Conservation (phyloP, 1,140 invertebrate species). For the Drosophila teissieri region DNA sequence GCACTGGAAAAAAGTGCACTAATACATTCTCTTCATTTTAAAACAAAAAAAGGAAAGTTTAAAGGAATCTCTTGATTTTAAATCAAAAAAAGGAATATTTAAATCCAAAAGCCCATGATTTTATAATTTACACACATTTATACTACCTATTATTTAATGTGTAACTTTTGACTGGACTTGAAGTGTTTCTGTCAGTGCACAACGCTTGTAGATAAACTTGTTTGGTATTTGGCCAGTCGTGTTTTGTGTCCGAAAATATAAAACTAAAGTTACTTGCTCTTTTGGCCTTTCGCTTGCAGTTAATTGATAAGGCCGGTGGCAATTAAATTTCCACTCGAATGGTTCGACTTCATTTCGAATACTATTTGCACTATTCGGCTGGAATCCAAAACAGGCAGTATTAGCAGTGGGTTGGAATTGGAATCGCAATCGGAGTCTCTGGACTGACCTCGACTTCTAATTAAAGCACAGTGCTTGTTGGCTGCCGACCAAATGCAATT, state of each 20-base stretch:
- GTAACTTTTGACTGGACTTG: too few relatives aligned
- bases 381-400: not conserved
- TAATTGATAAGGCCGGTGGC: slow-evolving; percentile 6
- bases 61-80: accelerated
- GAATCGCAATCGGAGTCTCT: not conserved
- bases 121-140: not conserved
- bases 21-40: too few relatives aligned
- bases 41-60: too few relatives aligned
- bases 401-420: not conserved
- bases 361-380: not conserved
- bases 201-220: not conserved
- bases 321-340: slow-evolving; percentile 18
- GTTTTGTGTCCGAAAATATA: not conserved
- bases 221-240: slow-evolving; percentile 1
- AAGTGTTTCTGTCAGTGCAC: not conserved
- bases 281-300: slow-evolving; percentile 7
- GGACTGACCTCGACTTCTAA: slow-evolving; percentile 12
- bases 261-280: not conserved
- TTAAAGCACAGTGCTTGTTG: slow-evolving; percentile 17
- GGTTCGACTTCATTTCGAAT: not conserved
- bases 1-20: not conserved
- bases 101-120: not conserved
- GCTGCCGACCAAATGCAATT: slow-evolving; percentile 27
- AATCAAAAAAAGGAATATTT: too few relatives aligned
- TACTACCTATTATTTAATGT: too few relatives aligned